Evolutionary conservation across 2,888 invertebrate genomes (phyloP).

Genomic region (Eupithecia centaureata): DNA sequence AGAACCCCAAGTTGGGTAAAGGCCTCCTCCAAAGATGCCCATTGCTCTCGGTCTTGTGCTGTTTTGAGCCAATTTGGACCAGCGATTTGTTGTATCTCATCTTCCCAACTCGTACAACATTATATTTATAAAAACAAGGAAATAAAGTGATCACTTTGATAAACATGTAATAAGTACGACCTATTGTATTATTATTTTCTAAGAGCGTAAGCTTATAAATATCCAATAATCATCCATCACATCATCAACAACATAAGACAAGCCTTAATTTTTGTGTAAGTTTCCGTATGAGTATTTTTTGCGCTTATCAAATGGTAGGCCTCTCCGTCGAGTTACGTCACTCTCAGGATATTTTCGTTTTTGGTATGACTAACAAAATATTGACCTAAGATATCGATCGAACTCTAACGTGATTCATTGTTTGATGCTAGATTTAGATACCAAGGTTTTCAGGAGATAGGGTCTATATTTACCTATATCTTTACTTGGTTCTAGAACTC

Average conservation of each 20-base stretch:
- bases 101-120: too few species aligned
- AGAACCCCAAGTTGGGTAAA: too few species aligned
- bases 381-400: slow-evolving; percentile 23
- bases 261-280: not conserved
- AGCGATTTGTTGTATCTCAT: too few species aligned
- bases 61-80: too few species aligned
- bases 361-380: slow-evolving; percentile 22
- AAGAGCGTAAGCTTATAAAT: too few species aligned
- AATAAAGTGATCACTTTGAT: too few species aligned
- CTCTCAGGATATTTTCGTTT: not conserved
- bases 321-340: slow-evolving; percentile 20
- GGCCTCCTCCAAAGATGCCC: too few species aligned
- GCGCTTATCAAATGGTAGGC: slow-evolving; percentile 7
- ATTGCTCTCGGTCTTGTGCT: too few species aligned
- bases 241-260: not conserved
- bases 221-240: too few species aligned
- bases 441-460: not conserved
- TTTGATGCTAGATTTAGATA: slow-evolving; percentile 17
- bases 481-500: not conserved
- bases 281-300: slow-evolving; percentile 12
- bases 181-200: too few species aligned
- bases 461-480: not conserved
- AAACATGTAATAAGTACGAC: too few species aligned
- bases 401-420: slow-evolving; percentile 21
- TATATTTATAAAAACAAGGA: too few species aligned